Evolutionary conservation across 2,797 vertebrate species (phyloP), one percentile per base, ranked within the genome.

Genomic region (Mus minutoides): DNA sequence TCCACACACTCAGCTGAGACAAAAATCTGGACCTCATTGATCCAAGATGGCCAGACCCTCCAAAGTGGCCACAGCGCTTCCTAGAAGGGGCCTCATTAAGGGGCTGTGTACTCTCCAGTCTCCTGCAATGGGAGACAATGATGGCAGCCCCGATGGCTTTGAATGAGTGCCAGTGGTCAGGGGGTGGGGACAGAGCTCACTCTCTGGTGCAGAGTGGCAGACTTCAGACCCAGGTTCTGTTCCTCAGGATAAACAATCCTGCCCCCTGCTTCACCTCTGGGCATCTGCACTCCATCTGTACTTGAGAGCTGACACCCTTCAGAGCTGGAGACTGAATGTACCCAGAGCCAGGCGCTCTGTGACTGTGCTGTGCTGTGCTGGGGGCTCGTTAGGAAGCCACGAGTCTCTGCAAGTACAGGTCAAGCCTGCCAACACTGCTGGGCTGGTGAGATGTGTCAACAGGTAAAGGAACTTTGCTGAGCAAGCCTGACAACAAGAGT

Each of bases 311-410:
- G 17, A 58, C 0, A 13, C 31, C 52, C 76, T 14, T 22, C 58
- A 0, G 31, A 0, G 0, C 64, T 26, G 8, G 49, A 21, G 69
- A 31, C 67, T 13, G 14, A 56, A 29, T 22, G 7, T 16, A 12
- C 73, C 43, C 21, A 9, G 0, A 54, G 64, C 22, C 84, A 54
- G 34, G 43, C 0, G 2, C n/a, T 67, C 58, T 37, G 34, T 9
- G 37, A 2, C 34, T 5, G 22, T 9, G 26, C 22, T 5, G 22
- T 9, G 26, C 22, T 14, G 19, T 13, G 22, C 58, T 52, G 37
- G 2, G 34, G 12, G 6, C 58, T 19, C 5, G 0, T 31, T 1
- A 3, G 58, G 52, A 52, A 37, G 54, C 54, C 2, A 0, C 0
- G 7, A 37, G 40, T 14, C 46, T 60, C 26, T 52, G 46, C 3